Evolutionary conservation across 92 coral and sea anemone genomes (phyloP), one percentile per base, ranked within the genome.

Genomic region (Parazoanthus atlanticus): DNA sequence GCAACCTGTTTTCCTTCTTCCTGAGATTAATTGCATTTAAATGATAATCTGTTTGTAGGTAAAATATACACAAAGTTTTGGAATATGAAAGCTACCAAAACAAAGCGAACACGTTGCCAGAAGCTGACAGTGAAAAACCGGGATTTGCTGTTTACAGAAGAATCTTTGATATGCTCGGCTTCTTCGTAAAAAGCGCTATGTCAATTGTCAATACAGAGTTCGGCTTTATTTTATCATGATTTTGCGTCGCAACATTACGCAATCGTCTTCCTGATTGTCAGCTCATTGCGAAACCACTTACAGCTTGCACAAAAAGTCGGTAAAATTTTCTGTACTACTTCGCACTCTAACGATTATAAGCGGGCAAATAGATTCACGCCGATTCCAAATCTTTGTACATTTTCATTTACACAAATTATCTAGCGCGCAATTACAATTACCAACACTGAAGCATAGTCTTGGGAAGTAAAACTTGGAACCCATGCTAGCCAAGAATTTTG

Each of bases 61-160:
- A 89, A 93, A 95, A 85, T 85, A 93, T 90, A 89, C 93, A 90
- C 82, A 90, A 77, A 91, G 70, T 83, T 81, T 80, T 72, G 91
- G 83, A 70, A 91, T 89, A 90, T 86, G 86, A 88, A 90, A 73
- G 92, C 94, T 81, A 86, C 88, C 83, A 74, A 83, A 78, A 95
- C 98, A 95, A 95, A 81, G 93, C 90, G 74, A 84, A 88, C 98
- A 95, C 98, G 96, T 93, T 93, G 83, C 89, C 84, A 73, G 78
- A 89, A 79, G 80, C 47, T 89, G 90, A 85, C 91, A 86, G 40
- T 58, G 80, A 86, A 85, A 56, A 86, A 76, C 90, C 75, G 72
- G 90, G 94, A 90, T 85, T 80, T 88, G 54, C 38, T 91, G 88
- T 91, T 85, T 73, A 81, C 54, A 58, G 85, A 89, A 82, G 83